Conservation (phyloP, 2,888 invertebrate species). For the Epirrhoe tristata region DNA sequence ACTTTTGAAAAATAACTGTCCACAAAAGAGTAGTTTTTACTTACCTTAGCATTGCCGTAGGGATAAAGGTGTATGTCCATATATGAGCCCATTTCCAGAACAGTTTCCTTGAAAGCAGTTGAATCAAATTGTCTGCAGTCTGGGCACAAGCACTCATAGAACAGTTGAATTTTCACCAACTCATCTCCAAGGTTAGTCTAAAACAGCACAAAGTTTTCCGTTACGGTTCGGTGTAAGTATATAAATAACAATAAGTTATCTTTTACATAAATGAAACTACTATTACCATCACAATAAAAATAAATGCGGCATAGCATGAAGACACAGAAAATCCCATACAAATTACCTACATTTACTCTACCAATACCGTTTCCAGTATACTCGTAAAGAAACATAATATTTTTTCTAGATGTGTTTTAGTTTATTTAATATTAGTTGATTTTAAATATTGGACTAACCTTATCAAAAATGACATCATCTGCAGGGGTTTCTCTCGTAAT, state of each 20-base stretch:
- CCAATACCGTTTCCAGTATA: no score
- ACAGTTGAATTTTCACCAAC: constrained; percentile 46
- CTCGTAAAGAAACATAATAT: no score
- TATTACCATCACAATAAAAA: no score
- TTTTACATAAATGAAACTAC: no score
- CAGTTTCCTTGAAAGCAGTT: constrained; percentile 30
- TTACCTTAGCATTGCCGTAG: constrained; percentile 58
- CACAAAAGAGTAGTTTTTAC: not conserved
- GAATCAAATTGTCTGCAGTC: constrained; percentile 44
- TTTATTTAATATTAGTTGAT: no score
- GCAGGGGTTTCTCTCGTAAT: not conserved
- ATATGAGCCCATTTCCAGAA: constrained; percentile 27
- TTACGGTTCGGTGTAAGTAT: no score
- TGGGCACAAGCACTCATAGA: constrained; percentile 56
- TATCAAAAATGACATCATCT: not conserved
- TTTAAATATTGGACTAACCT: not conserved
- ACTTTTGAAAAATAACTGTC: no score
- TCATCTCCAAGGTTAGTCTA: constrained; percentile 19
- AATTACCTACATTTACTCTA: no score
- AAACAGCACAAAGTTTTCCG: constrained; percentile 5
- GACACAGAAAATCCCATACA: no score
- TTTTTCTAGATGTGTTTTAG: no score
- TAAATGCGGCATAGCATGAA: no score
- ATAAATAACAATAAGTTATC: no score
- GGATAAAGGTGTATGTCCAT: constrained; percentile 50